These are phyloP conservation scores for Nephrotoma appendiculata DNA, from an alignment of 2,888 invertebrate genomes.

Conservation along the genomic window DNA sequence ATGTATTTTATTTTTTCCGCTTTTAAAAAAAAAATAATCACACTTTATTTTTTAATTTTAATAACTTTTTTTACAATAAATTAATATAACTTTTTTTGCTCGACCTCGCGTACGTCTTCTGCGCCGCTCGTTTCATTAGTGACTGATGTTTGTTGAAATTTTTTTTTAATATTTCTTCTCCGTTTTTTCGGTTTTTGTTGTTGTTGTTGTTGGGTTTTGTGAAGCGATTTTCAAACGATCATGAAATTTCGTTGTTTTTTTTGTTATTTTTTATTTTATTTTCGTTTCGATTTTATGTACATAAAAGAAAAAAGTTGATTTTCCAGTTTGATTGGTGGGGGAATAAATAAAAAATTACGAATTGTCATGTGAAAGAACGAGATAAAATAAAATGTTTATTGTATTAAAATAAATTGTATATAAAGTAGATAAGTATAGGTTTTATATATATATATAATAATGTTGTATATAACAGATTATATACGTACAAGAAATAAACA, in stretches of 20 bases:
- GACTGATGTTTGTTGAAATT: not conserved
- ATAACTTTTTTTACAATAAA: not conserved
- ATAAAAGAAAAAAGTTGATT: not conserved
- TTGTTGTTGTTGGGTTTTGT: not conserved
- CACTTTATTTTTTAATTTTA: not conserved
- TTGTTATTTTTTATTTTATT: not conserved
- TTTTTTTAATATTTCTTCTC: slow-evolving; percentile 2
- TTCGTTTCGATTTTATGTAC: not conserved
- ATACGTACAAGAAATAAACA: not conserved
- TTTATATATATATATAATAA: not conserved
- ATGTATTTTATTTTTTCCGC: not conserved
- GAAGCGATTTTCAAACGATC: not conserved
- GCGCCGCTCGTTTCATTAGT: slow-evolving; percentile 6
- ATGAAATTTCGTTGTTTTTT: not conserved
- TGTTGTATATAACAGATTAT: not conserved
- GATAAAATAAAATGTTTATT: not conserved
- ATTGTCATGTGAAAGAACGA: not conserved
- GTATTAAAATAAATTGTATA: not conserved
- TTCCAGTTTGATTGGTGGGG: slow-evolving; percentile 1
- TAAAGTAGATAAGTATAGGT: not conserved
- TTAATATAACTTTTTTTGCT: not conserved
- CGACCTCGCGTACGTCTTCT: slow-evolving; percentile 5
- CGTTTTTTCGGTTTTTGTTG: not conserved
- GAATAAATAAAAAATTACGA: not conserved
- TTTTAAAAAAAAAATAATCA: not conserved